Base-by-base conservation (phyloP, 2,113 vertebrate species). In the Leptobrachium ailaonicum region DNA sequence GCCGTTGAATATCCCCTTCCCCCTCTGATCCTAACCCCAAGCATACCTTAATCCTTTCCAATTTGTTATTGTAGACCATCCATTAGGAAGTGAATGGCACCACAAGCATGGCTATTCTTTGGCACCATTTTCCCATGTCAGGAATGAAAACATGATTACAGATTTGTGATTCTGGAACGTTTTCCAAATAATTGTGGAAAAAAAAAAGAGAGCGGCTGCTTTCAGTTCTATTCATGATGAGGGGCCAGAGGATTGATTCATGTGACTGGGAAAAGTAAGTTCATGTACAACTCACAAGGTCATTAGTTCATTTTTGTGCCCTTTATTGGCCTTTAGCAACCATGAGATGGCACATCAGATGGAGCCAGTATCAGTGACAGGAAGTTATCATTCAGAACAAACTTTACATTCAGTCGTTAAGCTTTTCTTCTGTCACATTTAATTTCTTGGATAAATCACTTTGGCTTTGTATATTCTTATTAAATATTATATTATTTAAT, bases 211-310 rank as follows among this genome's bases (percentile, higher is more conserved):
- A 74, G 53, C 50, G 64, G 60, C 66, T 67, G 43, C 79, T 73
- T 63, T 81, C 53, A 45, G 32, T 69, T 75, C 79, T 75, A 81
- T 81, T 81, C 79, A 81, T 75, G 41, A 44, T 14, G 42, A 75
- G 66, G 66, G 79, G 79, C 66, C 79, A 81, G 50, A 41, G 66
- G 66, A 81, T 81, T 81, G 79, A 81, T 81, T 81, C 42, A 81
- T 81, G 71, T 68, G 79, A 81, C 71, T 81, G 79, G 79, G 79
- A 81, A 81, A 75, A 63, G 6, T 81, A 81, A 81, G 79, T 81
- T 81, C 79, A 81, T 75, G 79, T 81, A 73, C 71, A 80, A 81
- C 79, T 75, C 79, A 75, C 72, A 81, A 81, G 79, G 79, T 81
- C 72, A 81, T 69, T 75, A 81, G 79, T 81, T 81, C 79, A 81